Percentiles rank a stretch among this genome's conserved stretches.
Evolutionary conservation across 1,140 invertebrate species (phyloP).

Genomic region (Trinorchestia longiramus): DNA sequence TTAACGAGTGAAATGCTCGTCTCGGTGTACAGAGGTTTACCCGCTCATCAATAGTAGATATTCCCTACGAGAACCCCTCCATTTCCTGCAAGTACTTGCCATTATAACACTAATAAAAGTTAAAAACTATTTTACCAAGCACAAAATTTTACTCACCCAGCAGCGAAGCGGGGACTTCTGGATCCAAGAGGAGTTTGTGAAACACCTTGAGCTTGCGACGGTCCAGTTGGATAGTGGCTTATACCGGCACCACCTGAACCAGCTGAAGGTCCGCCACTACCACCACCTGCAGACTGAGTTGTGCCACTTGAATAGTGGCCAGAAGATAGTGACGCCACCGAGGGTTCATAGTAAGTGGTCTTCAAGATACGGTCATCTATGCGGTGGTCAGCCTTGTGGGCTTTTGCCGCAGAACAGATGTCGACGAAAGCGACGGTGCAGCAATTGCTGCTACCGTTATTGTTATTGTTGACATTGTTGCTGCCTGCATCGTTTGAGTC

Average conservation of each 20-base stretch:
- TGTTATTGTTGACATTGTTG: slow-evolving; percentile 42
- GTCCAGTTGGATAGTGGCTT: slow-evolving; percentile 41
- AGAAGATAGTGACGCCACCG: slow-evolving; percentile 72
- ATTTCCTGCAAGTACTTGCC: neutral
- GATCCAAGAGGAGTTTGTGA: slow-evolving; percentile 39
- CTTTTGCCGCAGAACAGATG: slow-evolving; percentile 94
- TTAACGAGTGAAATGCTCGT: neutral
- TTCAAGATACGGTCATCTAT: slow-evolving; percentile 86
- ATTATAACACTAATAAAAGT: neutral
- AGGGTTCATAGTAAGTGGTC: slow-evolving; percentile 92
- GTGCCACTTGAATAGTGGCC: slow-evolving; percentile 57
- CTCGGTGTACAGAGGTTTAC: neutral
- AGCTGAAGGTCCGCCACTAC: neutral
- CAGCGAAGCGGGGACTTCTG: neutral
- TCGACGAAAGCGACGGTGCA: slow-evolving; percentile 96
- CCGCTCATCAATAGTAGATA: neutral
- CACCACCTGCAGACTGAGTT: slow-evolving; percentile 42
- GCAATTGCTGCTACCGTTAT: slow-evolving; percentile 69
- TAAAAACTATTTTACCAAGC: neutral
- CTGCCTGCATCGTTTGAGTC: neutral
- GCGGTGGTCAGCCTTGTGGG: slow-evolving; percentile 88
- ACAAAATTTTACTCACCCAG: slow-evolving; percentile 14
- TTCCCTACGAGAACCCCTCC: neutral
- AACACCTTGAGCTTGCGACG: neutral
- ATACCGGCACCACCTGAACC: neutral